A percentile compares a stretch with the other conserved stretches of the same genome.
Conservation (phyloP, 2,113 vertebrate genomes). For the Amphiprion percula region DNA sequence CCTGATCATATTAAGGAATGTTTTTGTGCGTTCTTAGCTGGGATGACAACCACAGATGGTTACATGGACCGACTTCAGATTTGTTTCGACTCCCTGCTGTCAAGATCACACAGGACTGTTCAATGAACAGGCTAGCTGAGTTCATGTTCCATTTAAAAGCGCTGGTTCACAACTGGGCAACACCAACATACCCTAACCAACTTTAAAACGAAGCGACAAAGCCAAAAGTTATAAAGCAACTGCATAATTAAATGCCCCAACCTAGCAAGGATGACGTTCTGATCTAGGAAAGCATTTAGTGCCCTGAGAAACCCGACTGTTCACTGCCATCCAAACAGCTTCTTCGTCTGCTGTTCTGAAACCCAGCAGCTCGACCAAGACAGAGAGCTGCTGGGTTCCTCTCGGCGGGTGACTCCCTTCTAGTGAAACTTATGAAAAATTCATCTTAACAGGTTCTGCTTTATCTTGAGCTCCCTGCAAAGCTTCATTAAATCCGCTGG, state of each 20-base stretch:
- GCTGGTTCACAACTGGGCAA: not conserved
- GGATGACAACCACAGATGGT: not conserved
- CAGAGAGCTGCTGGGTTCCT: slow-evolving; percentile 36
- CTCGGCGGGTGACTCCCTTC: slow-evolving; percentile 24
- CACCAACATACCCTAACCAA: not conserved
- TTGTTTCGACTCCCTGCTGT: slow-evolving; percentile 23
- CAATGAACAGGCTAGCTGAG: not conserved
- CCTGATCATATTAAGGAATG: not conserved
- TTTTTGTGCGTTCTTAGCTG: not conserved
- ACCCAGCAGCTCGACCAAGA: slow-evolving; percentile 4
- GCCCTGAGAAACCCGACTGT: not conserved
- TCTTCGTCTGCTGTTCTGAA: slow-evolving; percentile 13
- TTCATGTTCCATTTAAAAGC: not conserved
- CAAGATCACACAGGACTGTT: slow-evolving; percentile 17
- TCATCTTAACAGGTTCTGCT: slow-evolving; percentile 43
- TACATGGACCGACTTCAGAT: slow-evolving; percentile 1
- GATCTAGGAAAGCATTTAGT: not conserved
- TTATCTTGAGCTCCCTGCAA: slow-evolving; percentile 49
- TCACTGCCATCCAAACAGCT: slow-evolving; percentile 6
- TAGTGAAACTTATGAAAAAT: slow-evolving; percentile 52
- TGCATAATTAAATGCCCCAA: not conserved
- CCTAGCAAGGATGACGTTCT: not conserved
- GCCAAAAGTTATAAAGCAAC: not conserved
- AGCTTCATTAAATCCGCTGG: slow-evolving; percentile 56
- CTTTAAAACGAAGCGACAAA: not conserved